Base-by-base conservation (phyloP, 2,888 invertebrate genomes). In the Aporophyla nigra region DNA sequence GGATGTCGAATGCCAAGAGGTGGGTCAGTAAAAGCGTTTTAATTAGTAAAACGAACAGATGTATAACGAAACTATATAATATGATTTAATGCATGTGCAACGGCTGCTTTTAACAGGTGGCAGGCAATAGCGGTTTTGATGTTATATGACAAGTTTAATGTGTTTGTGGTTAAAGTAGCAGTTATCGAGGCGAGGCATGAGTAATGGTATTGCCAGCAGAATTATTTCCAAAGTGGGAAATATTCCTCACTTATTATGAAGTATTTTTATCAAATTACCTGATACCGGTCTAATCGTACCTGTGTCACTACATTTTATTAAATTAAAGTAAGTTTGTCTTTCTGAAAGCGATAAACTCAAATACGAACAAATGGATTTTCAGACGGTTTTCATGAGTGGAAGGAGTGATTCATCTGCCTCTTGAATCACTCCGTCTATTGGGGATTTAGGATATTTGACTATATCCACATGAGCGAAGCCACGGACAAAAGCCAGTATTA, bases 81-180 rank as follows among this genome's bases (percentile, higher is more conserved):
- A 3, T n/a, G n/a, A n/a, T 33, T 33, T 33, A 61, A 51, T 66
- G 51, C 67, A 77, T 79, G 63, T 63, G 71, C 59, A 75, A 49
- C 12, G n/a, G 14, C 27, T 61, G 33, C 16, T n/a, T 80, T 74
- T 82, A 78, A 86, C 86, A 83, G 74, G 56, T 49, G 10, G 84
- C 78, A 62, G 63, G 71, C 54, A 79, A 82, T 84, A 80, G 74
- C 65, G 73, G 75, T n/a, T 74, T 66, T 86, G 79, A 87, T 87
- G 84, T 82, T 84, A 84, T 78, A 58, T 74, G 75, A 62, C 63
- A 75, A 77, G 68, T 80, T 83, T 82, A 82, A 88, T 87, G 83
- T 76, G 63, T 86, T 87, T 61, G 33, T 14, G 40, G 46, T 62
- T 27, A 71, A 33, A 40, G 33, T 40, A 54, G 49, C 16, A 27